Evolutionary conservation across 2,113 vertebrate genomes (phyloP), one percentile per base, ranked within the genome.

Genomic region (Rhinogobius similis): DNA sequence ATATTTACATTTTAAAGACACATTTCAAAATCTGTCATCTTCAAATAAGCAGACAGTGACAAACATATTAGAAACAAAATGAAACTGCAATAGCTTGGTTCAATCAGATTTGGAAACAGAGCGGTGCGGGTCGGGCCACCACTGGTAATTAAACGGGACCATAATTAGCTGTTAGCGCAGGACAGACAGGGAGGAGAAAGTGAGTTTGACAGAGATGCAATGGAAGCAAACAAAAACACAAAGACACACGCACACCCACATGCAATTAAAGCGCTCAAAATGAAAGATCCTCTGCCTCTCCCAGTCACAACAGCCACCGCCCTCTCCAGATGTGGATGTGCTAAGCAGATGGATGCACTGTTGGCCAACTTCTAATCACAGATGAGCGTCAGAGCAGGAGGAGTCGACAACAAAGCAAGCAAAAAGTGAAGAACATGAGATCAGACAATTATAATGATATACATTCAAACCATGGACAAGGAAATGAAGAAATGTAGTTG

Each of bases 81-180:
- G 81, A 82, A 88, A 87, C 85, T 86, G 78, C 70, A 77, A 82
- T 84, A 88, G 85, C 76, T 0, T 73, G 81, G 86, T 91, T 91
- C 86, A 90, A 88, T 90, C 87, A 88, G 82, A 86, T 86, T 83
- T 75, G 36, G 79, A 85, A 82, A 83, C 81, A 68, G 76, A 88
- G 77, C 67, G 83, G 78, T 80, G 67, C 76, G 59, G 63, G 73
- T 79, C 70, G 76, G 75, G 77, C 80, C 55, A 77, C 82, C 81
- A 76, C 85, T 86, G 82, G 84, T 88, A 87, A 91, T 91, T 91
- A 91, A 87, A 79, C 85, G 23, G 84, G 86, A 88, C 87, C 88
- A 90, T 91, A 88, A 91, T 91, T 90, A 89, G 87, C 87, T 84
- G 83, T 76, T 70, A 65, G 67, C 46, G 55, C 78, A 67, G 43